A percentile compares a stretch with the other conserved stretches of the same genome.
Evolutionary conservation across 2,888 invertebrate genomes (phyloP).

Genomic region (Aspidiotus destructor): DNA sequence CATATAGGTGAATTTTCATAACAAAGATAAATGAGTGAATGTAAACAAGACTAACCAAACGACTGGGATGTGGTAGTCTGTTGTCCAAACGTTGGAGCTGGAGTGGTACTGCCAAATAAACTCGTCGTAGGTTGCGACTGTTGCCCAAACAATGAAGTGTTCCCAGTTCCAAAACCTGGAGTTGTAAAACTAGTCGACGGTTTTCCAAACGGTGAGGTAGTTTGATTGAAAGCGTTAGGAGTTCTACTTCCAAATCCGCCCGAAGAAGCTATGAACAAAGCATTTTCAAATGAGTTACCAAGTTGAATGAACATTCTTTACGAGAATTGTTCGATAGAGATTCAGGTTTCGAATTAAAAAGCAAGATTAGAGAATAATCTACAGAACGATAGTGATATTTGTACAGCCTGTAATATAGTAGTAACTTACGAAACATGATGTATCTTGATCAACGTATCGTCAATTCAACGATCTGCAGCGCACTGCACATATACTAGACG

Average conservation of each 20-base stretch:
- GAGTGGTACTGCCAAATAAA: slow-evolving; percentile 55
- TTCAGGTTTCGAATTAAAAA: too few relatives aligned
- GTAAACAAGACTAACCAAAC: slow-evolving; percentile 39
- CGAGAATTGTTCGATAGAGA: too few relatives aligned
- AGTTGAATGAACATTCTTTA: too few relatives aligned
- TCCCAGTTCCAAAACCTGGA: slow-evolving; percentile 57
- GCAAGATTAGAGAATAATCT: too few relatives aligned
- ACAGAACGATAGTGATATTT: too few relatives aligned
- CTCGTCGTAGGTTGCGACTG: slow-evolving; percentile 42
- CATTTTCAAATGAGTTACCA: too few relatives aligned
- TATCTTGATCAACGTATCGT: too few relatives aligned
- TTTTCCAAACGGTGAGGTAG: slow-evolving; percentile 47
- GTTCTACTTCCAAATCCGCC: slow-evolving; percentile 30
- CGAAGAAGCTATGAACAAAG: too few relatives aligned
- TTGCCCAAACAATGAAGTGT: slow-evolving; percentile 40
- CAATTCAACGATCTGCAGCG: too few relatives aligned
- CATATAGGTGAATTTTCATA: not conserved
- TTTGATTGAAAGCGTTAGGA: slow-evolving; percentile 44
- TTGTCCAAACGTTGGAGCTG: slow-evolving; percentile 58
- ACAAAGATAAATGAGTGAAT: not conserved
- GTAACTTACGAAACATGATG: too few relatives aligned
- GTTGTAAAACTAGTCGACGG: slow-evolving; percentile 51
- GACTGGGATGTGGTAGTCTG: slow-evolving; percentile 49
- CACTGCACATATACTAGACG: too few relatives aligned
- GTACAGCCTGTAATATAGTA: too few relatives aligned